Evolutionary conservation across 2,113 vertebrate genomes (phyloP), one percentile per base, ranked within the genome.

Genomic region (Salvelinus namaycush): DNA sequence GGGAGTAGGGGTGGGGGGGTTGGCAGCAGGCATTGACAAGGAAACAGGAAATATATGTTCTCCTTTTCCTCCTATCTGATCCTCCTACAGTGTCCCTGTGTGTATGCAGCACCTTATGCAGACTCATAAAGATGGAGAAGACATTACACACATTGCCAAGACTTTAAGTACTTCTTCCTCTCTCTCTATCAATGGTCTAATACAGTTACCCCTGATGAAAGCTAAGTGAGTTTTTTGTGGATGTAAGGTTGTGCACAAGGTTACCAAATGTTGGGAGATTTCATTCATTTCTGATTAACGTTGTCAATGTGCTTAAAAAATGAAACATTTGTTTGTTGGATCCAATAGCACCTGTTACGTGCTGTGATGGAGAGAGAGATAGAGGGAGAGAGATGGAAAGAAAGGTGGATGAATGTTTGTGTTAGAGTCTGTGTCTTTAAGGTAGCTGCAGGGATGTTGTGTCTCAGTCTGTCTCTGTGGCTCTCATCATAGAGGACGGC

Each of bases 21-120:
- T 88, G 87, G 79, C 44, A 77, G 66, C 91, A 88, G 89, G 83
- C 83, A 90, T 90, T 82, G 88, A 90, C 64, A 69, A 60, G 78
- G 75, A 78, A 77, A 81, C 44, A 77, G 81, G 76, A 83, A 79
- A 72, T 70, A 80, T 70, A 44, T 44, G 34, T 83, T 83, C 29
- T 72, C 51, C 75, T 71, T 74, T 79, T 81, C 72, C 74, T 80
- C 78, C 73, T 64, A 74, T 76, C 73, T 20, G 2, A 18, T 20
- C 11, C 34, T 27, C 26, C 22, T 18, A 5, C 22, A 59, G 12
- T 4, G 8, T 18, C n/a, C 16, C 2, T 27, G 4, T 29, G 7
- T 44, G 39, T 11, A 11, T 64, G 20, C 59, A 9, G 59, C n/a
- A n/a, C 1, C 4, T 60, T 60, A 60, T n/a, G 18, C 9, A 62